Conservation (phyloP, 2,113 vertebrate genomes). For the Bothrops jararaca region DNA sequence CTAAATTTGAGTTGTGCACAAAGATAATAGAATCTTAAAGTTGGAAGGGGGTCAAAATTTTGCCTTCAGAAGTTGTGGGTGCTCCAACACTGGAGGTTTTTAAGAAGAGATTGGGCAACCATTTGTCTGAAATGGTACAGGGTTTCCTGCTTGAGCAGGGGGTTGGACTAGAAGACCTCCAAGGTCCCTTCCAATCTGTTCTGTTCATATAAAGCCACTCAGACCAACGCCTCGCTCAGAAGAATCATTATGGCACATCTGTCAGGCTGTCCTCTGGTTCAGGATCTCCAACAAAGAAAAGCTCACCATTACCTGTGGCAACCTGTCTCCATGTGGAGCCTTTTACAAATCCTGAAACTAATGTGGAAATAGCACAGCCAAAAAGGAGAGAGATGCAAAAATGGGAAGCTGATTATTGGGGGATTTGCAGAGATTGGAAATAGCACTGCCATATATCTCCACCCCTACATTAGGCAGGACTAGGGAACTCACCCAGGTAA, state of each 20-base stretch:
- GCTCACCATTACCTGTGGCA: not conserved
- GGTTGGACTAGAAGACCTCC: not conserved
- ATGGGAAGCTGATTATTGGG: not conserved
- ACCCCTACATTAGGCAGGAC: not conserved
- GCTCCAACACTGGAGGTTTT: not conserved
- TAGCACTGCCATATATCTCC: not conserved
- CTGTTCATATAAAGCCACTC: not conserved
- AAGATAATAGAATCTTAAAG: not conserved
- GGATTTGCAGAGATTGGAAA: not conserved
- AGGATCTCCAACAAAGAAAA: not conserved
- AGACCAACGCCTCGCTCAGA: not conserved
- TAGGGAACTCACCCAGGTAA: not conserved
- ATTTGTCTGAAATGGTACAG: not conserved
- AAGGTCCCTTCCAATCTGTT: not conserved
- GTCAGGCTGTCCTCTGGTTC: not conserved
- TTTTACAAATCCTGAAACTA: not conserved
- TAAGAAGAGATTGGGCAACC: not conserved
- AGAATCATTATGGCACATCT: not conserved
- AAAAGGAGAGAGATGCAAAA: not conserved
- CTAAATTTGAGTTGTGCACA: not conserved
- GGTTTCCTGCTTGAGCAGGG: too few relatives aligned
- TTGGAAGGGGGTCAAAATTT: not conserved
- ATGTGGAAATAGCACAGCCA: not conserved
- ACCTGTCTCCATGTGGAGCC: not conserved
- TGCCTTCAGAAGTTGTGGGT: not conserved